phyloP scores from a whole-genome alignment of 2,888 invertebrate species.

The Tridacna crocea region DNA sequence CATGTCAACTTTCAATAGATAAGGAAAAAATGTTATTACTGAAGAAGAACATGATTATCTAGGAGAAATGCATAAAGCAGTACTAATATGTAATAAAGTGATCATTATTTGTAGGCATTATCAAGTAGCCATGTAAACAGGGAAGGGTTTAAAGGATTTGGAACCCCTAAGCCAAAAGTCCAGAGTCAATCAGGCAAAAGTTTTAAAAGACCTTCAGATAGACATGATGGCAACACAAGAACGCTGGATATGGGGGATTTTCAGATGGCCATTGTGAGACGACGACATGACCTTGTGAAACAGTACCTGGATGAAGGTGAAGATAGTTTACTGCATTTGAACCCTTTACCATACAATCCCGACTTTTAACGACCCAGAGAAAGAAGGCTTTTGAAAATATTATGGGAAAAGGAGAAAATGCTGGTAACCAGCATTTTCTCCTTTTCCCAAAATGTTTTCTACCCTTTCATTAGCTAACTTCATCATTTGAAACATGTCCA shows the following conservation, averaged over 20 bases:
- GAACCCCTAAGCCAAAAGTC: slow-evolving; percentile 44
- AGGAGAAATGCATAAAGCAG: too few relatives aligned
- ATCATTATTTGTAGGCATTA: too few relatives aligned
- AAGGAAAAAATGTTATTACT: too few relatives aligned
- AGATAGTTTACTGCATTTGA: background rate
- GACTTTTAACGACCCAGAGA: background rate
- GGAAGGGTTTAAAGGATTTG: slow-evolving; percentile 61
- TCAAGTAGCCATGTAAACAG: background rate
- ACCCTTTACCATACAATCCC: background rate
- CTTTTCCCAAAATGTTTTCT: too few relatives aligned
- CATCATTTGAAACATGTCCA: too few relatives aligned
- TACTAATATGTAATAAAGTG: too few relatives aligned
- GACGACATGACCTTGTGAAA: slow-evolving; percentile 64
- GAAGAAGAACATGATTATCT: too few relatives aligned
- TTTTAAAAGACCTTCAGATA: slow-evolving; percentile 31
- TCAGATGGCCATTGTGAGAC: slow-evolving; percentile 68
- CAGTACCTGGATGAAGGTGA: slow-evolving; percentile 69
- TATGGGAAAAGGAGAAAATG: background rate
- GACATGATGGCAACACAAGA: slow-evolving; percentile 18
- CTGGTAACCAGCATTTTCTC: background rate
- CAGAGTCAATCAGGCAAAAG: slow-evolving; percentile 28
- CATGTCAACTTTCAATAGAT: too few relatives aligned
- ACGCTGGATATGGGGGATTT: slow-evolving; percentile 68
- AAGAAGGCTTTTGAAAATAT: background rate
- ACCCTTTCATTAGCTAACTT: too few relatives aligned